Evolutionary conservation across 2,113 vertebrate genomes (phyloP).

Genomic region (Diphyllodes magnificus): DNA sequence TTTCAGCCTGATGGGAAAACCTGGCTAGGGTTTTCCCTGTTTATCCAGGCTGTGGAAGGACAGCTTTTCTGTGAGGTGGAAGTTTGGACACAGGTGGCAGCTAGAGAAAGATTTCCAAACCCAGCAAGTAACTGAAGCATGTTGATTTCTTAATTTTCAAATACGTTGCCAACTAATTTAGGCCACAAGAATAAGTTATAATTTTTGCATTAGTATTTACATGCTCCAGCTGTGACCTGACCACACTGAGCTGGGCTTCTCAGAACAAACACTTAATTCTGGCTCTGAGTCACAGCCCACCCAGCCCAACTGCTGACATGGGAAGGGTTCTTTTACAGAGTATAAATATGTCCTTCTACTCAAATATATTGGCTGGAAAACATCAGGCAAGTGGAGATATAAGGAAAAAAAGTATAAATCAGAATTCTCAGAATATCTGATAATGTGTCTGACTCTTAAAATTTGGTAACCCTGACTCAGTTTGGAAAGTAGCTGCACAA

Average conservation of each 20-base stretch:
- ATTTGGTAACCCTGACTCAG: neutral
- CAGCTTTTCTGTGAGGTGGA: neutral
- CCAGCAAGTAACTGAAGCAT: neutral
- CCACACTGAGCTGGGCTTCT: neutral
- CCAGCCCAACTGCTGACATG: neutral
- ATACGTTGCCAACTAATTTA: slow-evolving; percentile 6
- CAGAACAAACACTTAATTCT: neutral
- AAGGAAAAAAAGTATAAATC: neutral
- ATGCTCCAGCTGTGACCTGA: neutral
- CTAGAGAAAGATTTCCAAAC: neutral
- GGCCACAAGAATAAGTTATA: neutral
- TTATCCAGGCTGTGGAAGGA: neutral
- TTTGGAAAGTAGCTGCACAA: neutral
- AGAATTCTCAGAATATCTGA: neutral
- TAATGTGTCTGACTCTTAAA: neutral
- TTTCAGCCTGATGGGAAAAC: neutral
- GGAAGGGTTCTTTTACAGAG: neutral
- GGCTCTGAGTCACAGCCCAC: neutral
- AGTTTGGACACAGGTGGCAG: neutral
- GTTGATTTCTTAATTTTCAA: neutral
- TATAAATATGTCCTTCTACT: neutral
- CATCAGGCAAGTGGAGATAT: neutral
- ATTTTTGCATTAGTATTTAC: neutral
- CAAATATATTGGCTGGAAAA: neutral
- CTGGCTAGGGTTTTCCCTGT: neutral